These are phyloP conservation scores for Lasioglossum pauxillum DNA, from an alignment of 2,888 invertebrate genomes.

Conservation along the genomic window DNA sequence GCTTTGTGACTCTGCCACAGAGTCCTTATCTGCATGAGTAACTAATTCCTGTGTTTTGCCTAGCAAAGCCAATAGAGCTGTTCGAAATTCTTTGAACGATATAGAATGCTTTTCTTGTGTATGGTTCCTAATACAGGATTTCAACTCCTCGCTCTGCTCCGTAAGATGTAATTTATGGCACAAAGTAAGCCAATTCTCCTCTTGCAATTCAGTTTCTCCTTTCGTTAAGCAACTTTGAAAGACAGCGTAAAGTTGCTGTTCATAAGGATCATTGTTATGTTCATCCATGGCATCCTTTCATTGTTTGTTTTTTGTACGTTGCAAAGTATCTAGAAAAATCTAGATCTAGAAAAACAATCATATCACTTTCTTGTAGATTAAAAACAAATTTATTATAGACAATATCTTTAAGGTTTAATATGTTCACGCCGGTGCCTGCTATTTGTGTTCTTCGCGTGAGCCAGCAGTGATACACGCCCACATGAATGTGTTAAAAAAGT, in stretches of 20 bases:
- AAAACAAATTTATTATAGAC: not conserved
- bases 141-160: constrained; percentile 87
- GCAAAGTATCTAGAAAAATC: not conserved
- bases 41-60: constrained; percentile 84
- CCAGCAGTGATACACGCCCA: no score
- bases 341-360: constrained; percentile 39
- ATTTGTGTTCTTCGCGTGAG: no score
- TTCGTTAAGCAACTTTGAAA: constrained; percentile 92
- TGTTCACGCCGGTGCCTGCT: no score
- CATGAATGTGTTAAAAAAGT: no score
- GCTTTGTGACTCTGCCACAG: constrained; percentile 36
- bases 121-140: constrained; percentile 66
- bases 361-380: not conserved
- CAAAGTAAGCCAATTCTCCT: constrained; percentile 88
- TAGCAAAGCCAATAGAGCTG: constrained; percentile 90
- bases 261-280: constrained; percentile 88
- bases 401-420: not conserved
- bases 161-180: constrained; percentile 92
- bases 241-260: constrained; percentile 92
- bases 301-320: constrained; percentile 36
- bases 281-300: constrained; percentile 82
- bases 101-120: constrained; percentile 85
- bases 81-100: constrained; percentile 91
- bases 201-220: constrained; percentile 89
- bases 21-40: constrained; percentile 38